phyloP scores from a whole-genome alignment of 2,888 invertebrate genomes.

The Polydrusus tereticollis region DNA sequence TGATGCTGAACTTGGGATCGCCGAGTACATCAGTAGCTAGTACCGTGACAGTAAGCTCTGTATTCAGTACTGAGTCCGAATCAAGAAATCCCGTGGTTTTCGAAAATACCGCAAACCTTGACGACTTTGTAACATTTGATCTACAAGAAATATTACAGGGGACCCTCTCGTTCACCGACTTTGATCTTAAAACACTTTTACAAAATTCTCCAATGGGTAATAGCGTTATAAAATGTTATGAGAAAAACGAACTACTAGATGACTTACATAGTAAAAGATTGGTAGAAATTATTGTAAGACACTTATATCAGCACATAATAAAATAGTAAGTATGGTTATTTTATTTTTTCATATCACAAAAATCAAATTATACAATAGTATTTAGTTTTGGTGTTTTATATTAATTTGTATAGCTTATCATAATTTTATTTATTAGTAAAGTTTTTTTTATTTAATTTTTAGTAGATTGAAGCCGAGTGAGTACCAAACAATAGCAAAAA shows the following conservation, averaged over 20 bases:
- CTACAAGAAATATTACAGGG: neutral
- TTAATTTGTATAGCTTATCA: too few species aligned
- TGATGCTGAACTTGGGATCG: neutral
- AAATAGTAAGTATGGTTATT: conserved; percentile 19
- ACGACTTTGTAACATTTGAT: neutral
- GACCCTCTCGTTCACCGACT: neutral
- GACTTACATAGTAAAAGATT: conserved; percentile 9
- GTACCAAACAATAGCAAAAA: neutral
- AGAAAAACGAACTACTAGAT: neutral
- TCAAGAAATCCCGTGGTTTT: too few species aligned
- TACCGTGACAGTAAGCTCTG: neutral
- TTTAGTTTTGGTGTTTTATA: too few species aligned
- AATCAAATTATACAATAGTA: too few species aligned
- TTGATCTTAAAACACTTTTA: neutral
- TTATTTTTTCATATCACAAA: too few species aligned
- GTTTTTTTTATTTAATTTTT: neutral
- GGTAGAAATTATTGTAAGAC: neutral
- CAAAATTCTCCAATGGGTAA: neutral
- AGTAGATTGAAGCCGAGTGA: neutral
- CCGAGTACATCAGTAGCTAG: neutral
- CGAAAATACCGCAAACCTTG: neutral
- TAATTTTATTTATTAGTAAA: too few species aligned
- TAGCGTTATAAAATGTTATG: conserved; percentile 2
- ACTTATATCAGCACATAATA: neutral
- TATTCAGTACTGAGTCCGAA: too few species aligned